Evolutionary conservation across 2,113 vertebrate species (phyloP).

Genomic region (Condylura cristata): DNA sequence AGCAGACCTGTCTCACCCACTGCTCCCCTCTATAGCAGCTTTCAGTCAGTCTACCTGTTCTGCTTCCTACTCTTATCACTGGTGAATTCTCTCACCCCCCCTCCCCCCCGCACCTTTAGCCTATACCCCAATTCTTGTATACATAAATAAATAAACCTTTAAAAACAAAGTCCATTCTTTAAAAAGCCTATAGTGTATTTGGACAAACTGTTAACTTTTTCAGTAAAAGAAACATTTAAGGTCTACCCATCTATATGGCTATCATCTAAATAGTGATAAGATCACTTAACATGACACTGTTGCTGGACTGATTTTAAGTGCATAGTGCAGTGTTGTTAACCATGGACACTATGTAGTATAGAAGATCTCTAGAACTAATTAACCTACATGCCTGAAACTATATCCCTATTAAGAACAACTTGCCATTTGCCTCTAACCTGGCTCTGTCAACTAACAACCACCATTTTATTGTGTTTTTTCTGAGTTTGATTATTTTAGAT

Average conservation of each 20-base stretch:
- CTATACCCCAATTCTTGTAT: too few relatives aligned
- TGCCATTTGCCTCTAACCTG: background rate
- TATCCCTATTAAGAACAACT: background rate
- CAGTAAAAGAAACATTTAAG: background rate
- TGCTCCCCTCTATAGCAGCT: too few relatives aligned
- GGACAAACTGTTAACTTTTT: background rate
- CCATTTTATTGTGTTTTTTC: background rate
- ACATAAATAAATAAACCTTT: too few relatives aligned
- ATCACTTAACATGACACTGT: background rate
- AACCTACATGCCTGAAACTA: background rate
- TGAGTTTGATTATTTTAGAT: background rate
- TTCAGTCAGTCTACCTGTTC: too few relatives aligned
- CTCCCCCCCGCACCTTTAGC: too few relatives aligned
- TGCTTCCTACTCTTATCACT: too few relatives aligned
- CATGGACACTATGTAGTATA: background rate
- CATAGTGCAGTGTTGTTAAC: background rate
- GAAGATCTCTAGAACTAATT: background rate
- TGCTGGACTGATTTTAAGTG: background rate
- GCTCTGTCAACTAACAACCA: too few relatives aligned
- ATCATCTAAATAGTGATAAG: background rate
- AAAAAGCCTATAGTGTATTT: background rate
- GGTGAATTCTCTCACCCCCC: too few relatives aligned
- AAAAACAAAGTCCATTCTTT: too few relatives aligned
- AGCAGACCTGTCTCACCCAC: too few relatives aligned
- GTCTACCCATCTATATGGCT: background rate